Evolutionary conservation across 1,140 invertebrate genomes (phyloP).

Genomic region (Lepidurus arcticus): DNA sequence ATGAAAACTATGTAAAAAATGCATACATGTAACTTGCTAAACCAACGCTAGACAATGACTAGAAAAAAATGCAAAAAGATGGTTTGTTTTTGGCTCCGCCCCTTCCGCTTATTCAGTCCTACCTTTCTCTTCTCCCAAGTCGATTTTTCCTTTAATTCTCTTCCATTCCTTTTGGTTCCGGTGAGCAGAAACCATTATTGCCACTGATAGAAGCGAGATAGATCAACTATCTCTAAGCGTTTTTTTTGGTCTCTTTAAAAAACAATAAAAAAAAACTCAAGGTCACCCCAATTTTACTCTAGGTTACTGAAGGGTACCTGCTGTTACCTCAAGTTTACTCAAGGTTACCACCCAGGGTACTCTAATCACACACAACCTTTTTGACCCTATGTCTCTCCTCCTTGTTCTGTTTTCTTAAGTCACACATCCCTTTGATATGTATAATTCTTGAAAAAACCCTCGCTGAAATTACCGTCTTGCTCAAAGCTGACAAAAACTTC

Average conservation of each 20-base stretch:
- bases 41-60: background rate
- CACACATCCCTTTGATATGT: background rate
- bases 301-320: too few relatives aligned
- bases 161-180: background rate
- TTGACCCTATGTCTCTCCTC: background rate
- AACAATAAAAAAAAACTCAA: background rate
- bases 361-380: background rate
- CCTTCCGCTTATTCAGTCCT: background rate
- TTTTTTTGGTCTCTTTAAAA: background rate
- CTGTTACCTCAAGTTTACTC: too few relatives aligned
- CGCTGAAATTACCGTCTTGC: background rate
- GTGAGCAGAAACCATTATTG: constrained; percentile 11
- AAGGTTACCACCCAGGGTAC: background rate
- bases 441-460: background rate
- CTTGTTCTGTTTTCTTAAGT: background rate
- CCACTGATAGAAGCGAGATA: constrained; percentile 11
- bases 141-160: background rate
- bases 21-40: background rate
- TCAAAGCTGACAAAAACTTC: background rate
- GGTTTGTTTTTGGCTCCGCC: constrained; percentile 20
- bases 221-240: constrained; percentile 18
- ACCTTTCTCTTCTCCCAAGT: background rate
- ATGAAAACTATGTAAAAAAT: background rate
- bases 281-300: too few relatives aligned
- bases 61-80: constrained; percentile 19